Conservation (phyloP, 2,888 invertebrate genomes). For the Spodoptera picta region DNA sequence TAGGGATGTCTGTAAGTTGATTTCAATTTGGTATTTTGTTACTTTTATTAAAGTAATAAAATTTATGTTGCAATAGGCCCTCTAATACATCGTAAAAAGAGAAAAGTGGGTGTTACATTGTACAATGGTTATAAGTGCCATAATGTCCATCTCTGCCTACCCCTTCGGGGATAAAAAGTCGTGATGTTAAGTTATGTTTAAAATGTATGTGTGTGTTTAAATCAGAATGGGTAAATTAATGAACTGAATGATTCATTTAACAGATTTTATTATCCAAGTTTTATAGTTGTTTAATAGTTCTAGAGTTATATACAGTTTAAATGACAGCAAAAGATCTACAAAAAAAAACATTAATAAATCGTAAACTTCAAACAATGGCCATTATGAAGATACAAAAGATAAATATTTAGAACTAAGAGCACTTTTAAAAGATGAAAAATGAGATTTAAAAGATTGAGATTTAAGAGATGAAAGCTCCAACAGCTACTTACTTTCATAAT, state of each 20-base stretch:
- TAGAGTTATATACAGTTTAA: conserved; percentile 9
- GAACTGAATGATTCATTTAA: too few species aligned
- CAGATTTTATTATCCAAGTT: too few species aligned
- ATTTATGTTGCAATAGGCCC: too few species aligned
- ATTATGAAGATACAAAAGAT: conserved; percentile 36
- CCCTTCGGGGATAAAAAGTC: too few species aligned
- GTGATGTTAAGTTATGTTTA: too few species aligned
- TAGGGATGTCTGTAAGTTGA: conserved; percentile 1
- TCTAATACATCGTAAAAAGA: too few species aligned
- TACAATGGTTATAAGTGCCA: too few species aligned
- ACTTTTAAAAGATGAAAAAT: conserved; percentile 54
- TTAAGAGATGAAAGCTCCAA: conserved; percentile 39
- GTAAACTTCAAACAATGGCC: conserved; percentile 33
- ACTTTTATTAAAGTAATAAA: background rate
- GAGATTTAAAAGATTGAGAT: conserved; percentile 52
- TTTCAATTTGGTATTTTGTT: background rate
- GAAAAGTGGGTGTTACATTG: too few species aligned
- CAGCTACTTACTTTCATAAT: conserved; percentile 53
- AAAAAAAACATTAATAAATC: conserved; percentile 27
- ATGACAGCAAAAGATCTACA: conserved; percentile 26
- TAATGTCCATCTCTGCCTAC: too few species aligned
- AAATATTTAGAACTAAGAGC: conserved; percentile 53
- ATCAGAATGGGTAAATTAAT: too few species aligned
- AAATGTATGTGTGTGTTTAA: too few species aligned
- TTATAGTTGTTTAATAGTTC: conserved; percentile 11